Conservation (phyloP, 1,140 invertebrate genomes). For the Pseudomyrmex concolor region DNA sequence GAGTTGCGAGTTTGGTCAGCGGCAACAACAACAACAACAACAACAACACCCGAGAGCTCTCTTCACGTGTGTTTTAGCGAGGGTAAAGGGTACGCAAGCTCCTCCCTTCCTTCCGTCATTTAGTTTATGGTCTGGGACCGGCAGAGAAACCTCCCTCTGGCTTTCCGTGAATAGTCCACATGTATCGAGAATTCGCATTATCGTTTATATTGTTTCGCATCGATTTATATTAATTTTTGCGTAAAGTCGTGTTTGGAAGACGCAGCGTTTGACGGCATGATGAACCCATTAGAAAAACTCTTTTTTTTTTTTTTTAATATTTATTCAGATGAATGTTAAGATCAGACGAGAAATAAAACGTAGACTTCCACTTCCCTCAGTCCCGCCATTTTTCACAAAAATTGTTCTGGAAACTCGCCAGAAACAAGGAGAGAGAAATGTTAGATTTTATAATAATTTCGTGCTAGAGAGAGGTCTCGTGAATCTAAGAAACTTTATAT, state of each 20-base stretch:
- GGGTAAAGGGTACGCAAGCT: neutral
- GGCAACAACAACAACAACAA: too few species aligned
- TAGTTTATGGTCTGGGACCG: slow-evolving; percentile 54
- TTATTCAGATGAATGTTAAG: neutral
- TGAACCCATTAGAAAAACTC: neutral
- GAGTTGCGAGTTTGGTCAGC: slow-evolving; percentile 11
- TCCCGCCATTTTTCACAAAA: slow-evolving; percentile 25
- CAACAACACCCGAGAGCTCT: neutral
- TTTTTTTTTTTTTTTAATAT: neutral
- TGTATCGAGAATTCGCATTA: slow-evolving; percentile 23
- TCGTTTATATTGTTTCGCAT: slow-evolving; percentile 26
- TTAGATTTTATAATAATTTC: slow-evolving; percentile 20
- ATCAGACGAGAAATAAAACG: neutral
- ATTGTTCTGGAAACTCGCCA: neutral
- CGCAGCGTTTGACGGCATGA: neutral
- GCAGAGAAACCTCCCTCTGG: slow-evolving; percentile 43
- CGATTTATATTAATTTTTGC: slow-evolving; percentile 29
- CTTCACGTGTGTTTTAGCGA: slow-evolving; percentile 19
- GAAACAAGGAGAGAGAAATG: too few species aligned
- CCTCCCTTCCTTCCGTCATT: slow-evolving; percentile 25
- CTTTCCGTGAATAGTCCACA: slow-evolving; percentile 24
- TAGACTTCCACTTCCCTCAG: neutral
- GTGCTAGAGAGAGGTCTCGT: neutral
- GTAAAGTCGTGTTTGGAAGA: neutral
- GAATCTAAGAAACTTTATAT: neutral